phyloP scores from a whole-genome alignment of 2,888 invertebrate species.

The Cosmia pyralina region DNA sequence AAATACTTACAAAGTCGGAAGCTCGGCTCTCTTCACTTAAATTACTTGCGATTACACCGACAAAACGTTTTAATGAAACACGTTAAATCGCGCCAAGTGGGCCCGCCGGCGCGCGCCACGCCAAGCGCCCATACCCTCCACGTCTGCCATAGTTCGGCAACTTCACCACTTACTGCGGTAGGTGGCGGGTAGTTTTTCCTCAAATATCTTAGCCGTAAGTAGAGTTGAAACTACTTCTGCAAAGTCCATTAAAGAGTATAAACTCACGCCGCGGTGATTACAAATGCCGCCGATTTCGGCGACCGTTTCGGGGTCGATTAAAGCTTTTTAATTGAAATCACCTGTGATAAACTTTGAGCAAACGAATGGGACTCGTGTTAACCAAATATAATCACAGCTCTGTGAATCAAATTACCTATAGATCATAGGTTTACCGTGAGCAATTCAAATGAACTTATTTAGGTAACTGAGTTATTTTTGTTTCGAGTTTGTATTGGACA shows the following conservation, averaged over 20 bases:
- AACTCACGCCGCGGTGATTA: slow-evolving; percentile 87
- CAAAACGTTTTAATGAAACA: slow-evolving; percentile 90
- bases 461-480: slow-evolving; percentile 45
- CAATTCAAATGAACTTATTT: slow-evolving; percentile 42
- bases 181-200: slow-evolving; percentile 88
- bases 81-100: slow-evolving; percentile 89
- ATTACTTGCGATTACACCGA: slow-evolving; percentile 90
- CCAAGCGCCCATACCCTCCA: slow-evolving; percentile 67
- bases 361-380: slow-evolving; percentile 52
- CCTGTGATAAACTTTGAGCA: slow-evolving; percentile 73
- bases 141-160: slow-evolving; percentile 84
- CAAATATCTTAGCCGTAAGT: slow-evolving; percentile 89
- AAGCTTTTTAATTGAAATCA: slow-evolving; percentile 86
- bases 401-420: slow-evolving; percentile 54
- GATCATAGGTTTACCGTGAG: slow-evolving; percentile 37
- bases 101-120: slow-evolving; percentile 74
- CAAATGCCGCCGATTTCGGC: slow-evolving; percentile 87
- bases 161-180: slow-evolving; percentile 87
- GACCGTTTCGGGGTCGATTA: slow-evolving; percentile 85
- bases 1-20: slow-evolving; percentile 90
- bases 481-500: slow-evolving; percentile 35
- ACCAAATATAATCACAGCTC: slow-evolving; percentile 63
- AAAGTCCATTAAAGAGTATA: slow-evolving; percentile 90
- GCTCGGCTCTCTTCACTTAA: slow-evolving; percentile 90
- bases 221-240: slow-evolving; percentile 89